Evolutionary conservation across 2,113 vertebrate species (phyloP).

Genomic region (Bujurquina vittata): DNA sequence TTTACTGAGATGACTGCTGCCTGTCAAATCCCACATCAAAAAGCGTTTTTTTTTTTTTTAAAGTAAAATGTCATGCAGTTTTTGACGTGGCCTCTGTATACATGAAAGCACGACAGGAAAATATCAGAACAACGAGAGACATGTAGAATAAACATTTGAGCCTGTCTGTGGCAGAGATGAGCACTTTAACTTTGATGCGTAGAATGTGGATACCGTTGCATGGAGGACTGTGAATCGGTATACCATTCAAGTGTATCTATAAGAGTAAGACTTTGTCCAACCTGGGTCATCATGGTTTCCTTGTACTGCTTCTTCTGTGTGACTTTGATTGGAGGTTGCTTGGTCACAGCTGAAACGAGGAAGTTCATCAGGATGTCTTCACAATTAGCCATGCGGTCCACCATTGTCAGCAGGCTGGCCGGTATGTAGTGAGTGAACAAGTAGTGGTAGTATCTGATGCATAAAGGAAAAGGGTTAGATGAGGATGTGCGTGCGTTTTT

Average conservation of each 20-base stretch:
- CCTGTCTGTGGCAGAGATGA: neutral
- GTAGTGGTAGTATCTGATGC: slow-evolving; percentile 82
- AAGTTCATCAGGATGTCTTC: slow-evolving; percentile 87
- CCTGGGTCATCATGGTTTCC: slow-evolving; percentile 85
- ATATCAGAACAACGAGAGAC: neutral
- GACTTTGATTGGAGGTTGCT: slow-evolving; percentile 84
- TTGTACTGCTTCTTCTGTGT: slow-evolving; percentile 88
- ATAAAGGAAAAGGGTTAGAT: neutral
- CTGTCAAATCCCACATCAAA: neutral
- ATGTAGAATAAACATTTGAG: neutral
- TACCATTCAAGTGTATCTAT: neutral
- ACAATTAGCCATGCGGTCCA: slow-evolving; percentile 82
- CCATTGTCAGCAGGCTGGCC: slow-evolving; percentile 72
- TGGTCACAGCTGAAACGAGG: slow-evolving; percentile 81
- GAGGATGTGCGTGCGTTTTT: neutral
- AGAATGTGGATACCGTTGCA: neutral
- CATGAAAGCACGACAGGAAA: neutral
- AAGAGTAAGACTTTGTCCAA: neutral
- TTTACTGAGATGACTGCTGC: neutral
- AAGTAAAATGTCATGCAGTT: neutral
- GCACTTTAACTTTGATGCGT: neutral
- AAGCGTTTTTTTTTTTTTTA: neutral
- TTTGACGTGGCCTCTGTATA: neutral
- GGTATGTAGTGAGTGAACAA: slow-evolving; percentile 81
- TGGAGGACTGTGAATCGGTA: neutral